phyloP scores from a whole-genome alignment of 2,888 invertebrate species.

The Mythimna ferrago region DNA sequence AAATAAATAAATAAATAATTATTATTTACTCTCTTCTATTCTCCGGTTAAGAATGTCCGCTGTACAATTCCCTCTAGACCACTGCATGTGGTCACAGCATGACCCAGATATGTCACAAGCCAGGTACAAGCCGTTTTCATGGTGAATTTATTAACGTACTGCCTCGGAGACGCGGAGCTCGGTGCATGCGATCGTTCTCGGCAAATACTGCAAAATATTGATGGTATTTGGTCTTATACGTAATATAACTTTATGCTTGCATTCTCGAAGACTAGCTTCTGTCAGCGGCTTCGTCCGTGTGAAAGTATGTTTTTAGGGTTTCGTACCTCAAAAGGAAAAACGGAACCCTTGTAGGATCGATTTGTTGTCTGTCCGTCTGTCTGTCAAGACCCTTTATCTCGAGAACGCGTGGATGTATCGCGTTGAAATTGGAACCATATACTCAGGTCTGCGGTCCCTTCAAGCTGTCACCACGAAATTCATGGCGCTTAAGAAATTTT shows the following conservation, averaged over 20 bases:
- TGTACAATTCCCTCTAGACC: slow-evolving; percentile 12
- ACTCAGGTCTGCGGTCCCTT: no score
- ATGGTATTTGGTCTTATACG: neutral
- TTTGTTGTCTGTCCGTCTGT: no score
- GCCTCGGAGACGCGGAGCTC: neutral
- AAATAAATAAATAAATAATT: no score
- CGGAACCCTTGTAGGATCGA: no score
- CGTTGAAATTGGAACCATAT: no score
- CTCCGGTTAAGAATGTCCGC: slow-evolving; percentile 5
- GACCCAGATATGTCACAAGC: slow-evolving; percentile 35
- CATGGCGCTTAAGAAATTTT: no score
- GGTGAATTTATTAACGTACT: slow-evolving; percentile 37
- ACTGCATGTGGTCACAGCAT: slow-evolving; percentile 33
- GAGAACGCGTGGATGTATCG: no score
- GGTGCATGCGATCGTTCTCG: slow-evolving; percentile 20
- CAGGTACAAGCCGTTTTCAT: slow-evolving; percentile 31
- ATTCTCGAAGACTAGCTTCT: neutral
- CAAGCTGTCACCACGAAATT: no score
- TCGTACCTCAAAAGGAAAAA: no score
- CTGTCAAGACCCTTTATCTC: no score
- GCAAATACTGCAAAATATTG: slow-evolving; percentile 30
- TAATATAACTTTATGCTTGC: neutral
- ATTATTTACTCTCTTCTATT: slow-evolving; percentile 4
- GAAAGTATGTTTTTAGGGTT: no score
- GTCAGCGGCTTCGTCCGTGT: no score